phyloP scores from a whole-genome alignment of 2,113 vertebrate genomes.

The Pterocles gutturalis region DNA sequence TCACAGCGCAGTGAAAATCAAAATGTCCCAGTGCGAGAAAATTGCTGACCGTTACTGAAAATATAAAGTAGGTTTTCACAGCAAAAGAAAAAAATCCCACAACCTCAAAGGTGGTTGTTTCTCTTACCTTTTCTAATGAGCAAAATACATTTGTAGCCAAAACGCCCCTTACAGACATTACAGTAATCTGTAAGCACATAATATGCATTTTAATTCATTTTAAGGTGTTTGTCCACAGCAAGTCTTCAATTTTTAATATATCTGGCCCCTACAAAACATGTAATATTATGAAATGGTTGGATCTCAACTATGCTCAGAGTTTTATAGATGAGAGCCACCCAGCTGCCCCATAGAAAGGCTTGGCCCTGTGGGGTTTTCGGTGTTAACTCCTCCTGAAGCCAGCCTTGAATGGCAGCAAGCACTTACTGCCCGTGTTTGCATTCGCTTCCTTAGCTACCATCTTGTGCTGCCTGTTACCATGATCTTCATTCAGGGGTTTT shows the following conservation, averaged over 20 bases:
- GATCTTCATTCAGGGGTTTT: neutral
- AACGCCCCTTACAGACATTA: neutral
- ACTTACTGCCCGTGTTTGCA: neutral
- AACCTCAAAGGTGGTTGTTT: neutral
- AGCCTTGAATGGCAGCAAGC: neutral
- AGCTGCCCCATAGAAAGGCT: rapidly evolving
- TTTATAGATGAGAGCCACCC: neutral
- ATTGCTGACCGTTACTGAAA: neutral
- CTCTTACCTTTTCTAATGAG: neutral
- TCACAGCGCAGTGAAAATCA: neutral
- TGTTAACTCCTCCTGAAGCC: neutral
- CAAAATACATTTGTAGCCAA: neutral
- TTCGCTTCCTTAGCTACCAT: neutral
- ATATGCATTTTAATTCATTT: neutral
- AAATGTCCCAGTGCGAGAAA: neutral
- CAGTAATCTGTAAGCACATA: neutral
- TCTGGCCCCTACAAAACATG: neutral
- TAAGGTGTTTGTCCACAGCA: neutral
- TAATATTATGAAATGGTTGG: neutral
- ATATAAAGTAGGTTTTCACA: neutral
- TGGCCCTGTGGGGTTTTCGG: rapidly evolving
- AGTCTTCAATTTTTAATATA: neutral
- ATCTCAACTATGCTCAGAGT: neutral
- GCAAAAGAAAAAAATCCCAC: neutral
- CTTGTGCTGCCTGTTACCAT: neutral